phyloP scores from a whole-genome alignment of 2,888 invertebrate genomes.

The Andrena bicolor region DNA sequence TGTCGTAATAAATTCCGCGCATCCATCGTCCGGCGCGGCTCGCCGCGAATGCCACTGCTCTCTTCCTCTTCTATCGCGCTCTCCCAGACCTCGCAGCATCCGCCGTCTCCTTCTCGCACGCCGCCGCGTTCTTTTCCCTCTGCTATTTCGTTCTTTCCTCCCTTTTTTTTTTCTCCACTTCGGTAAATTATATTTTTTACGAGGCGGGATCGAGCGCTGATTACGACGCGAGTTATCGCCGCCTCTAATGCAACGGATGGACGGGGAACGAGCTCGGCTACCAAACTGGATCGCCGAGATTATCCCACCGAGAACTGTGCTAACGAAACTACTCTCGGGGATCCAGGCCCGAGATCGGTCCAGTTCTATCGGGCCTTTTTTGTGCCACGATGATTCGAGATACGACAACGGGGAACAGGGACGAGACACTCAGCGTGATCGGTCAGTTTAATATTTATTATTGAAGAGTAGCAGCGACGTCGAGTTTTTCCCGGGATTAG shows the following conservation, averaged over 20 bases:
- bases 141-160: not conserved
- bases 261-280: slow-evolving; percentile 15
- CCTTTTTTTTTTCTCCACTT: slow-evolving; percentile 23
- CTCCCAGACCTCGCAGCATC: not conserved
- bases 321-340: not conserved
- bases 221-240: slow-evolving; percentile 66
- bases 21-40: slow-evolving; percentile 61
- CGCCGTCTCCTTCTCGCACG: not conserved
- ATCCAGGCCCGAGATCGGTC: not conserved
- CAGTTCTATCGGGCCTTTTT: not conserved
- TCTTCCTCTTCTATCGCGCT: slow-evolving; percentile 37
- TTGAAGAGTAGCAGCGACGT: not conserved
- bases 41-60: slow-evolving; percentile 38
- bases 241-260: slow-evolving; percentile 48
- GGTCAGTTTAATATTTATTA: not conserved
- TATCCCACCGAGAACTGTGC: not conserved
- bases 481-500: slow-evolving; percentile 11
- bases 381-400: not conserved
- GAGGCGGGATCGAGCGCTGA: slow-evolving; percentile 64
- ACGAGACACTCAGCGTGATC: too few relatives aligned
- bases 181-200: slow-evolving; percentile 73
- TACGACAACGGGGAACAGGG: not conserved
- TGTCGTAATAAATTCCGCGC: slow-evolving; percentile 76
- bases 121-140: not conserved
- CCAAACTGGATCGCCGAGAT: slow-evolving; percentile 34